A percentile compares a stretch with the other conserved stretches of the same genome.
These are phyloP conservation scores for Taenioides sp. DNA, from an alignment of 2,797 vertebrate genomes.

Conservation along the genomic window DNA sequence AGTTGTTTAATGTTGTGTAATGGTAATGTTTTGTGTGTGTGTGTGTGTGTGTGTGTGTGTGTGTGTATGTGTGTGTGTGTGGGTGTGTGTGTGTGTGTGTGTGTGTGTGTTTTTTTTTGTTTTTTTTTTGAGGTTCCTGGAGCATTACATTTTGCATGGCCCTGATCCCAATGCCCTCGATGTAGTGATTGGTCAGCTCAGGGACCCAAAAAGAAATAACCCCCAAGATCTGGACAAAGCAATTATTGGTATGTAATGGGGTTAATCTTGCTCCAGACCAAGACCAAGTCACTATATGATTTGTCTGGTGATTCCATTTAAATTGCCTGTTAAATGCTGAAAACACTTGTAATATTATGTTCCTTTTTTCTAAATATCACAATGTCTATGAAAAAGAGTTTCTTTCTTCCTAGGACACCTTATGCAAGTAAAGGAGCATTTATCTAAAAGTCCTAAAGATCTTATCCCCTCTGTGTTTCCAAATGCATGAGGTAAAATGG, in stretches of 20 bases:
- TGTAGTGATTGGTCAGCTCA: constrained; percentile 67
- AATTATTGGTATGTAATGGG: constrained; percentile 64
- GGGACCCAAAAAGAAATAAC: constrained; percentile 69
- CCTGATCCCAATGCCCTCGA: constrained; percentile 71
- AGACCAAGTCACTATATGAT: constrained; percentile 5
- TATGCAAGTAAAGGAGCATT: constrained; percentile 72
- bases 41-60: no score
- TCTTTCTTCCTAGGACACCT: constrained; percentile 65
- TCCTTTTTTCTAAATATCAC: neutral
- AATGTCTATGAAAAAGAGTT: neutral
- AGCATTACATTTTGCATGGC: constrained; percentile 77
- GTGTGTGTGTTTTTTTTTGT: neutral
- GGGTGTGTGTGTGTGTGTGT: no score
- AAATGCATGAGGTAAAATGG: constrained; percentile 73
- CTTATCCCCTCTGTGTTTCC: constrained; percentile 72
- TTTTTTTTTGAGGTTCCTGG: constrained; percentile 65
- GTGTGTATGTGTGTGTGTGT: no score
- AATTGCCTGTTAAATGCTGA: neutral
- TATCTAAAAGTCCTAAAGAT: constrained; percentile 65
- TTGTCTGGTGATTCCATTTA: neutral
- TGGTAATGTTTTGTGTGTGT: neutral
- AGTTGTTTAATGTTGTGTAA: neutral
- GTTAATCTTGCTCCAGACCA: constrained; percentile 16
- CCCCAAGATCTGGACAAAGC: constrained; percentile 77
- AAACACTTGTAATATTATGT: neutral